phyloP scores from a whole-genome alignment of 2,888 invertebrate species.

The Drosophila rellima region DNA sequence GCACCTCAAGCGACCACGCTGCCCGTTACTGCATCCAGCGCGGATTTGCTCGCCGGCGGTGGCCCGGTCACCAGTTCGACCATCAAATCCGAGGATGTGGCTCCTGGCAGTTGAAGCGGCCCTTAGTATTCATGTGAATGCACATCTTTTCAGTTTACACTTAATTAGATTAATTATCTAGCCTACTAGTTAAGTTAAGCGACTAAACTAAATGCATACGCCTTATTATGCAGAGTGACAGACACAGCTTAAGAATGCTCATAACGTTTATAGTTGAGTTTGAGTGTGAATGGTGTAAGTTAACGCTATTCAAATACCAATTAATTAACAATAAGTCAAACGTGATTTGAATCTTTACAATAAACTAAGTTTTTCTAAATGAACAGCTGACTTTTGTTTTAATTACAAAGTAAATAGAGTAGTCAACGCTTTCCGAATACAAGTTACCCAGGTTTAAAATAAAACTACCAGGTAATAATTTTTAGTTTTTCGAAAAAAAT shows the following conservation, averaged over 20 bases:
- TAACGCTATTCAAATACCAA: conserved; percentile 37
- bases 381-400: conserved; percentile 4
- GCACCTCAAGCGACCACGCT: conserved; percentile 39
- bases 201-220: conserved; percentile 39
- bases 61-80: conserved; percentile 63
- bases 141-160: conserved; percentile 30
- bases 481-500: too few species aligned
- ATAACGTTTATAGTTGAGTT: conserved; percentile 41
- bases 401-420: too few species aligned
- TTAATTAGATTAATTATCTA: conserved; percentile 45
- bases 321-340: conserved; percentile 63
- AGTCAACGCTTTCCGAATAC: neutral
- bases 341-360: conserved; percentile 68
- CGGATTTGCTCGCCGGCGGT: conserved; percentile 58
- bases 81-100: conserved; percentile 60
- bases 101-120: conserved; percentile 57
- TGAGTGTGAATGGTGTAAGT: conserved; percentile 43
- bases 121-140: conserved; percentile 42
- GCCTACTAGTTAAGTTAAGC: conserved; percentile 61
- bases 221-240: conserved; percentile 36
- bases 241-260: conserved; percentile 63
- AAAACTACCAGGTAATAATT: too few species aligned
- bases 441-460: too few species aligned
- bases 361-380: conserved; percentile 65
- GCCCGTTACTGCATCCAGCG: conserved; percentile 52